Evolutionary conservation across 1,140 invertebrate genomes (phyloP).

Genomic region (Sitobion miscanthi): DNA sequence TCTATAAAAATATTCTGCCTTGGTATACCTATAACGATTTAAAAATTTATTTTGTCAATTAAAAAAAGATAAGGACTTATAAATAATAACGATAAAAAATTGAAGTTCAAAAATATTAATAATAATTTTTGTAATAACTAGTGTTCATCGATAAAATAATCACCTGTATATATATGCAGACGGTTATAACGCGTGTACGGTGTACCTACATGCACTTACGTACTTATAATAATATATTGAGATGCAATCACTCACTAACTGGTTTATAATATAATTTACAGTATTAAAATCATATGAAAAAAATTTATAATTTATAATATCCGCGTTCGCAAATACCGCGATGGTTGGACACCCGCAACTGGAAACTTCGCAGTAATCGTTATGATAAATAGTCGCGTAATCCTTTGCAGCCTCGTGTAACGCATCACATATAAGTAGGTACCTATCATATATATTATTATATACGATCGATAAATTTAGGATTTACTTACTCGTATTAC

Average conservation of each 20-base stretch:
- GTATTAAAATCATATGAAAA: neutral
- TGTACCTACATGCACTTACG: neutral
- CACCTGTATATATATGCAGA: neutral
- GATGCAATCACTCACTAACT: neutral
- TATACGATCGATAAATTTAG: neutral
- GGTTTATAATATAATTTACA: neutral
- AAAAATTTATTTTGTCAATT: no score
- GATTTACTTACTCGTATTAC: neutral
- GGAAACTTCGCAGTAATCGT: neutral
- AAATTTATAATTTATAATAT: neutral
- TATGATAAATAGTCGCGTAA: neutral
- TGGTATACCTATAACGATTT: no score
- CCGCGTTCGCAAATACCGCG: neutral
- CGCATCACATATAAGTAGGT: neutral
- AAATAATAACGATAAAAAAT: no score
- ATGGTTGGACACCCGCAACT: neutral
- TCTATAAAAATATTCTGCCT: no score
- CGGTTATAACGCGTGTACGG: neutral
- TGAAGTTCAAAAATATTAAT: no score
- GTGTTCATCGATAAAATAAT: no score
- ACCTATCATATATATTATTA: no score
- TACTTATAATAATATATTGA: neutral
- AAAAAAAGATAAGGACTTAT: no score
- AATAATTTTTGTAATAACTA: no score
- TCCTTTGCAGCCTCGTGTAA: neutral